Evolutionary conservation across 2,797 vertebrate genomes (phyloP).

Genomic region (Luscinia megarhynchos): DNA sequence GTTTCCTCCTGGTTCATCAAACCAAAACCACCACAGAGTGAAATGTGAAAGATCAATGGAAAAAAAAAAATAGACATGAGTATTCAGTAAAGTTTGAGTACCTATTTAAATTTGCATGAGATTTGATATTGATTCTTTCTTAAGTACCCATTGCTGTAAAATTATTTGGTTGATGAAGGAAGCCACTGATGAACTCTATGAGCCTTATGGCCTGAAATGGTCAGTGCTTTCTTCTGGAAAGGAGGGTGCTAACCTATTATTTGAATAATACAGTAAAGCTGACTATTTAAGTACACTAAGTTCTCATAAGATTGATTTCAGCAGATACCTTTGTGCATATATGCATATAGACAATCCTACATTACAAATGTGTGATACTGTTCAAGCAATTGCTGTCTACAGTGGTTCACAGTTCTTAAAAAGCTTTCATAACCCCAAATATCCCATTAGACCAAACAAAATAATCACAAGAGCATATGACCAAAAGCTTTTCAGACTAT

Average conservation of each 20-base stretch:
- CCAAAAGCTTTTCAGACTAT: neutral
- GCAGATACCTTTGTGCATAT: neutral
- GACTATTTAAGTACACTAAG: neutral
- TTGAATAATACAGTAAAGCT: neutral
- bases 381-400: neutral
- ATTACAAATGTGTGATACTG: neutral
- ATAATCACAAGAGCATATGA: neutral
- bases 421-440: neutral
- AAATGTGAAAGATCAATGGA: constrained; percentile 10
- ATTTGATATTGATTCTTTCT: neutral
- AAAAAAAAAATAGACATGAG: neutral
- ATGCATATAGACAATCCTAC: neutral
- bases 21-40: neutral
- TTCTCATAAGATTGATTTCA: neutral
- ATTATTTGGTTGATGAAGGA: neutral
- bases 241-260: neutral
- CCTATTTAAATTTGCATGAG: neutral
- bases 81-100: neutral
- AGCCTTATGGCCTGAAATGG: neutral
- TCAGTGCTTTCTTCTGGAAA: neutral
- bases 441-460: neutral
- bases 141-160: neutral
- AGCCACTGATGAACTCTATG: neutral
- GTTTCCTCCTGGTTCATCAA: rapidly evolving
- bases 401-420: neutral